Percentiles rank a stretch among this genome's conserved stretches.
phyloP scores from a whole-genome alignment of 1,140 invertebrate genomes.

The Eumaeus atala region DNA sequence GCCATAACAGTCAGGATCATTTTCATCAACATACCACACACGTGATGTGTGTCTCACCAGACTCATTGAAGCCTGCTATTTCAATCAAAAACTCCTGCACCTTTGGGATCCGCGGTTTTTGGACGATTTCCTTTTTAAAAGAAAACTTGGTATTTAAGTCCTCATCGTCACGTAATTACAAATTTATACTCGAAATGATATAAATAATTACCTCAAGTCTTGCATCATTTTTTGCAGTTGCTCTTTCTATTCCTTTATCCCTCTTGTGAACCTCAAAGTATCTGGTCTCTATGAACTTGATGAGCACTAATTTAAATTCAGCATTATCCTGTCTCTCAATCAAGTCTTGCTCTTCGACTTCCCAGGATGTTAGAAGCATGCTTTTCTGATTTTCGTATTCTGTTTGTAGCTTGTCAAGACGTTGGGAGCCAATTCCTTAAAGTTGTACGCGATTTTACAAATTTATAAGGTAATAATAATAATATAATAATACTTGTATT shows the following conservation, averaged over 20 bases:
- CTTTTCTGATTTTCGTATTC: slow-evolving; percentile 75
- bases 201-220: slow-evolving; percentile 60
- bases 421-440: slow-evolving; percentile 47
- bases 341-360: slow-evolving; percentile 57
- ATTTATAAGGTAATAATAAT: too few species aligned
- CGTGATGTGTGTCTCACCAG: too few species aligned
- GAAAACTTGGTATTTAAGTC: too few species aligned
- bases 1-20: too few species aligned
- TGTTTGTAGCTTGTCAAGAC: slow-evolving; percentile 72
- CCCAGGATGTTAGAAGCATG: slow-evolving; percentile 67
- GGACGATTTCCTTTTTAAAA: too few species aligned
- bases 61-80: too few species aligned
- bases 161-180: too few species aligned
- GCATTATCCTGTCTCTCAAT: slow-evolving; percentile 52
- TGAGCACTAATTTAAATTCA: slow-evolving; percentile 57
- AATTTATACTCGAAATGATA: too few species aligned
- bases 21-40: too few species aligned
- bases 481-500: too few species aligned
- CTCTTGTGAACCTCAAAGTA: slow-evolving; percentile 58
- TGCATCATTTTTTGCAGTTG: slow-evolving; percentile 64
- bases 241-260: slow-evolving; percentile 46
- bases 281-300: slow-evolving; percentile 55
- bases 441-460: not conserved
- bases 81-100: too few species aligned
- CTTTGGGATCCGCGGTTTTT: too few species aligned